Base-by-base conservation (phyloP, 2,797 vertebrate species). In the Neosalanx taihuensis region DNA sequence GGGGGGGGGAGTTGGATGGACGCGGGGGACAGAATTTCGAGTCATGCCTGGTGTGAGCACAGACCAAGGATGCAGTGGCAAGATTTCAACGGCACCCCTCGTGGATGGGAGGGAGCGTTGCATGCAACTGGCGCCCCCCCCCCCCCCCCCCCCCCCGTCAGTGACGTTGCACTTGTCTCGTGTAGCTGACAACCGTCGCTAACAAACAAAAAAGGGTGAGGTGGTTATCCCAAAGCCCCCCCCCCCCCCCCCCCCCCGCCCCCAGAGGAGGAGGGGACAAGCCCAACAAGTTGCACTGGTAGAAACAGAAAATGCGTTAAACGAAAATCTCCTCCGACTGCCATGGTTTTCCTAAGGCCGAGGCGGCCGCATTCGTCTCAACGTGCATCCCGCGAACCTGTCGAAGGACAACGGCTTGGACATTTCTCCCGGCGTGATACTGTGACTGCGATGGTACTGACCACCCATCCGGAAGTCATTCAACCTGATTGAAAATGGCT, bases 281-380 rank as follows among this genome's bases (percentile, higher is more conserved):
- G 86, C 84, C 81, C 86, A 88, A 90, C 84, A 89, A 87, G 85
- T 81, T 88, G 82, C 90, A 89, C 89, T 86, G 78, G 84, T 87
- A 87, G 84, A 91, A 92, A 93, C 84, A 91, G 89, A 92, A 91
- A 86, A 89, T 80, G 89, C 88, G 89, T 92, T 90, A 91, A 89
- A 82, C 72, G 64, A 65, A 80, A 53, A 82, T 79, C 78, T 77
- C 63, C 77, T 81, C 84, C 64, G 35, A 77, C 85, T 84, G 79
- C 86, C 90, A 87, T 81, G 91, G 89, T 89, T 90, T 89, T 88
- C 83, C 58, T 78, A 69, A 74, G 81, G 5, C 69, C 59, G 63
- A 33, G 18, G 15, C 5, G 12, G 29, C 51, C 41, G 33, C n/a
- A 51, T 23, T 68, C 12, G 3, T 13, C 6, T 12, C 3, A 13